These are phyloP conservation scores for Sycophaga agraensis DNA, from an alignment of 1,140 invertebrate species.

Conservation along the genomic window DNA sequence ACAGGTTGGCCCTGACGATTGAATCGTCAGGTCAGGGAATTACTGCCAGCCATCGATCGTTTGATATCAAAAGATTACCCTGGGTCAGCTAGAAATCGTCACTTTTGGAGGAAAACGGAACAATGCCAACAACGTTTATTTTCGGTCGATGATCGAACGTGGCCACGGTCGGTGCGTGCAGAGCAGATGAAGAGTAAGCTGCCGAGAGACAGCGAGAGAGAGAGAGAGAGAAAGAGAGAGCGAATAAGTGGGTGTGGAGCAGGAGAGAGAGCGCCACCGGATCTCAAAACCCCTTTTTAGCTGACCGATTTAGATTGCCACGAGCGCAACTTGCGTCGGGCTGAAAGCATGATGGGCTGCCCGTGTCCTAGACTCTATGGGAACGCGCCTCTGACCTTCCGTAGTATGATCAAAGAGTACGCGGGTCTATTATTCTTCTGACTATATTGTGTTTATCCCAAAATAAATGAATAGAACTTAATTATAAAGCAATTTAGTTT, in stretches of 20 bases:
- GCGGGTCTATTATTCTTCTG: too few species aligned
- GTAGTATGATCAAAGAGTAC: not conserved
- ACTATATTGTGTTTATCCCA: too few species aligned
- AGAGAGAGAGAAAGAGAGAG: slow-evolving; percentile 15
- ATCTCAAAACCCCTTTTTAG: slow-evolving; percentile 37
- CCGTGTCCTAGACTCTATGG: slow-evolving; percentile 22
- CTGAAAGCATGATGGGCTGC: slow-evolving; percentile 14
- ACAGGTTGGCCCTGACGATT: too few species aligned
- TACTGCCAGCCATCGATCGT: too few species aligned
- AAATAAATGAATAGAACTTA: too few species aligned
- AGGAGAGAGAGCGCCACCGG: slow-evolving; percentile 32
- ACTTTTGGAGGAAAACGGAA: slow-evolving; percentile 44
- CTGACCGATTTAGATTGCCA: slow-evolving; percentile 41
- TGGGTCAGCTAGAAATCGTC: too few species aligned
- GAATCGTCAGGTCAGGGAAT: too few species aligned
- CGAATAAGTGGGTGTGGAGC: not conserved
- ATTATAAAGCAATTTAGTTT: too few species aligned
- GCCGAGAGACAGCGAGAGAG: too few species aligned
- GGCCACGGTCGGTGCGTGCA: slow-evolving; percentile 40
- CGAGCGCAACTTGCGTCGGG: not conserved
- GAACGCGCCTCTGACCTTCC: slow-evolving; percentile 7
- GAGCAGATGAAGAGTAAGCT: too few species aligned
- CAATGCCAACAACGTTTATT: slow-evolving; percentile 48
- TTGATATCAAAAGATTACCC: too few species aligned
- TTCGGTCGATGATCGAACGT: slow-evolving; percentile 47